These are phyloP conservation scores for Leucoptera coffeella DNA, from an alignment of 2,888 invertebrate genomes.

Conservation along the genomic window DNA sequence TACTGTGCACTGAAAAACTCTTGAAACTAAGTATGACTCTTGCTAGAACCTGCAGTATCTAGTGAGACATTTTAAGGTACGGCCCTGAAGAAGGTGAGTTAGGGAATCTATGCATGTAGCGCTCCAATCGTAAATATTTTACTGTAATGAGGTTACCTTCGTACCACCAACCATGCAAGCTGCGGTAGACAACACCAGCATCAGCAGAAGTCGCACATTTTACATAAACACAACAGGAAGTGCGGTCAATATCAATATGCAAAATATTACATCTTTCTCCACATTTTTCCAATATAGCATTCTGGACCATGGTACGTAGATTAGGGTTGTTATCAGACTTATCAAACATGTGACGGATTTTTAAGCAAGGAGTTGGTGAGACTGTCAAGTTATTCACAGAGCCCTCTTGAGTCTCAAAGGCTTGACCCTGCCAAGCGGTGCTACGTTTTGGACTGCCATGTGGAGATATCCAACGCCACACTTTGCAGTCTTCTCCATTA, in stretches of 20 bases:
- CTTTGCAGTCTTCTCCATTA: slow-evolving; percentile 85
- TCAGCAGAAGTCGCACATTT: slow-evolving; percentile 78
- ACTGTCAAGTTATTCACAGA: slow-evolving; percentile 70
- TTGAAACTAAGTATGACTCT: too few species aligned
- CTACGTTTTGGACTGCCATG: slow-evolving; percentile 28
- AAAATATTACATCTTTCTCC: slow-evolving; percentile 73
- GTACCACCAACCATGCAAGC: slow-evolving; percentile 96
- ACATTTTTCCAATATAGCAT: slow-evolving; percentile 89
- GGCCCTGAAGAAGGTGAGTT: slow-evolving; percentile 39
- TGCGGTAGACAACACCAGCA: slow-evolving; percentile 83
- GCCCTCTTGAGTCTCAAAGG: slow-evolving; percentile 80
- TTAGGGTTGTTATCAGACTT: slow-evolving; percentile 56
- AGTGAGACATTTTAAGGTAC: slow-evolving; percentile 28
- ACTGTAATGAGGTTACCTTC: slow-evolving; percentile 90
- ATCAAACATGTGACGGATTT: slow-evolving; percentile 94
- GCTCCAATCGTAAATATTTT: slow-evolving; percentile 81
- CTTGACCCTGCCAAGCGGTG: slow-evolving; percentile 89
- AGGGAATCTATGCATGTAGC: slow-evolving; percentile 56
- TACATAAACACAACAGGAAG: slow-evolving; percentile 86
- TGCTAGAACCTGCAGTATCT: too few species aligned
- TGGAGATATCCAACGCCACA: slow-evolving; percentile 83
- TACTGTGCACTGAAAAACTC: too few species aligned
- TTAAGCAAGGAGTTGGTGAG: slow-evolving; percentile 88
- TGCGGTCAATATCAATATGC: slow-evolving; percentile 81
- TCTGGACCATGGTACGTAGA: slow-evolving; percentile 62